Conservation (phyloP, 2,888 invertebrate species). For the Drosophila percnosoma region DNA sequence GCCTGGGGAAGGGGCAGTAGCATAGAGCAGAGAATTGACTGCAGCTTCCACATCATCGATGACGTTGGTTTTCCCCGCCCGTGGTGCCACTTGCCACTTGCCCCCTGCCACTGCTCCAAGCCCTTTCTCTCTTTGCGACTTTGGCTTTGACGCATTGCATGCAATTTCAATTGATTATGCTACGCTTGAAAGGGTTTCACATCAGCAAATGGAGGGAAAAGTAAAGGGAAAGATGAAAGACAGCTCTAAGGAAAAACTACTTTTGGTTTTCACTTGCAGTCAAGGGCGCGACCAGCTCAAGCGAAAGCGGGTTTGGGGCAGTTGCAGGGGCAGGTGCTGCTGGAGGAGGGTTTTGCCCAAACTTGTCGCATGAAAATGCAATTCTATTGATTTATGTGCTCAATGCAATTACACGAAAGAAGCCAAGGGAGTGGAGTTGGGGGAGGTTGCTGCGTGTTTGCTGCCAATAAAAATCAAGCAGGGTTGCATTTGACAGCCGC, state of each 20-base stretch:
- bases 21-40: constrained; percentile 12
- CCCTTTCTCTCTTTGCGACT: background rate
- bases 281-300: constrained; percentile 25
- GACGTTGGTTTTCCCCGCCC: background rate
- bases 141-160: constrained; percentile 67
- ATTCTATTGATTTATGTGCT: constrained; percentile 80
- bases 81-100: too few species aligned
- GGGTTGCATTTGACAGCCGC: constrained; percentile 77
- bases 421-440: background rate
- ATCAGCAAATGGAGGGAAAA: constrained; percentile 17
- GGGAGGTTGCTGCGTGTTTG: constrained; percentile 59
- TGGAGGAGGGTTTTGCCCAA: constrained; percentile 54
- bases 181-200: constrained; percentile 59
- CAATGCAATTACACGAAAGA: constrained; percentile 73
- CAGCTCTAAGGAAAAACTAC: constrained; percentile 67
- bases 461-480: constrained; percentile 75
- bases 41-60: background rate
- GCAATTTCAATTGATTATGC: constrained; percentile 79
- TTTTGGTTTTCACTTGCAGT: constrained; percentile 70
- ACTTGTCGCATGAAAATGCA: constrained; percentile 79
- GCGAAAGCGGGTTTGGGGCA: background rate
- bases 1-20: background rate
- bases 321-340: constrained; percentile 4
- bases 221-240: constrained; percentile 58
- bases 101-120: background rate